Evolutionary conservation across 2,113 vertebrate species (phyloP), one percentile per base, ranked within the genome.

Genomic region (Columba janthina): DNA sequence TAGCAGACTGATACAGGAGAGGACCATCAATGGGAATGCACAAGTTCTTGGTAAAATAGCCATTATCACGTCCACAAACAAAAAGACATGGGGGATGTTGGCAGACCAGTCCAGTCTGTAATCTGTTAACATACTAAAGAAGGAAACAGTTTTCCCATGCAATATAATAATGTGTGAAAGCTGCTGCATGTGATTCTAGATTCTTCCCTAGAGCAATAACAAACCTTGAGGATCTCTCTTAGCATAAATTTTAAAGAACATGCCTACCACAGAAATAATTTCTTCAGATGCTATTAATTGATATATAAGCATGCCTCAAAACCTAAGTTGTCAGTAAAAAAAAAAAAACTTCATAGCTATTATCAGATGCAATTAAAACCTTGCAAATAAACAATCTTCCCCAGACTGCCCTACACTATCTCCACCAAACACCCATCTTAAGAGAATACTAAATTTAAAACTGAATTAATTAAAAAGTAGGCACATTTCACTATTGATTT

Each of bases 371-470:
- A 87, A 69, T 77, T 69, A 88, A 94, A 93, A 76, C 22, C 26
- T 29, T 72, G 61, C 42, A 75, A 82, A 88, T 64, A 89, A 77
- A 70, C 31, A 53, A 81, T 34, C 53, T 57, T 42, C 53, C 13
- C 26, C 22, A 57, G 48, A 61, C 31, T 58, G 76, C 38, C 24
- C 83, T 69, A 58, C 32, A 73, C 29, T 42, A 64, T 29, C 44
- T 61, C 29, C 28, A 88, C 53, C 5, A 92, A 76, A 46, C 19
- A 80, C 31, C 64, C 54, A 72, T 70, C 54, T 83, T 80, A 89
- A 75, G 74, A 94, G 84, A 89, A 81, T 29, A 32, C 12, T 87
- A 75, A 36, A 81, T 69, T 87, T 73, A 46, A 95, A 85, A 77
- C 34, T 32, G 36, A 84, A 85, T 70, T 79, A 72, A 84, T 88